Percentiles rank a stretch among this genome's conserved stretches.
Conservation (phyloP, 2,113 vertebrate genomes). For the Strigops habroptila region DNA sequence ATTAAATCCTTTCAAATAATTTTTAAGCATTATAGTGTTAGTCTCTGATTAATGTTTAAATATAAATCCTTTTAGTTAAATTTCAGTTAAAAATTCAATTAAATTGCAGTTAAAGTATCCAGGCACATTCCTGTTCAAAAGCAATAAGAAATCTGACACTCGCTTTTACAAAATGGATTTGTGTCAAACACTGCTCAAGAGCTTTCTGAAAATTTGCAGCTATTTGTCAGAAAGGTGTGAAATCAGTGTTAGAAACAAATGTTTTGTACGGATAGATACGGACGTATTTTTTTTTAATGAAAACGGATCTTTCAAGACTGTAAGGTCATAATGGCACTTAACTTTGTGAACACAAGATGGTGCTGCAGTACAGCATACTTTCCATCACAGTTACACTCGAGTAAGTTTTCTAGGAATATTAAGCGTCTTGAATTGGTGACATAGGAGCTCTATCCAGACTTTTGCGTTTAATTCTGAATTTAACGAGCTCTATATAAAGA, state of each 20-base stretch:
- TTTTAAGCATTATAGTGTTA: neutral
- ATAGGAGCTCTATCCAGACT: neutral
- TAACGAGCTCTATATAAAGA: neutral
- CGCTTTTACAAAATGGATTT: neutral
- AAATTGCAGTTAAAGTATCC: neutral
- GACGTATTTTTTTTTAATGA: neutral
- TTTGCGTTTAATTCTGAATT: neutral
- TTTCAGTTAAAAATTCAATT: neutral
- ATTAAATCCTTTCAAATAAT: neutral
- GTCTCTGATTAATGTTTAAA: neutral
- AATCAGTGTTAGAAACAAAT: neutral
- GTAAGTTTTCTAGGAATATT: neutral
- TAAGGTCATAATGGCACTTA: neutral
- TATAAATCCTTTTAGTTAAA: neutral
- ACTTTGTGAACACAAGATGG: conserved; percentile 56
- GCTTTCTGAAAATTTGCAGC: neutral
- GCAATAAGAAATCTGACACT: neutral
- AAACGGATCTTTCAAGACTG: neutral
- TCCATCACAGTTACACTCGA: neutral
- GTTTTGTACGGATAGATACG: neutral
- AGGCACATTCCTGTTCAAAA: neutral
- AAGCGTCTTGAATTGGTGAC: neutral
- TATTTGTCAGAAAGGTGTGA: neutral
- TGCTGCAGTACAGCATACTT: conserved; percentile 37
- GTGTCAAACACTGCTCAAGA: neutral